Base-by-base conservation (phyloP, 2,797 vertebrate species). In the Chloroceryle inda region DNA sequence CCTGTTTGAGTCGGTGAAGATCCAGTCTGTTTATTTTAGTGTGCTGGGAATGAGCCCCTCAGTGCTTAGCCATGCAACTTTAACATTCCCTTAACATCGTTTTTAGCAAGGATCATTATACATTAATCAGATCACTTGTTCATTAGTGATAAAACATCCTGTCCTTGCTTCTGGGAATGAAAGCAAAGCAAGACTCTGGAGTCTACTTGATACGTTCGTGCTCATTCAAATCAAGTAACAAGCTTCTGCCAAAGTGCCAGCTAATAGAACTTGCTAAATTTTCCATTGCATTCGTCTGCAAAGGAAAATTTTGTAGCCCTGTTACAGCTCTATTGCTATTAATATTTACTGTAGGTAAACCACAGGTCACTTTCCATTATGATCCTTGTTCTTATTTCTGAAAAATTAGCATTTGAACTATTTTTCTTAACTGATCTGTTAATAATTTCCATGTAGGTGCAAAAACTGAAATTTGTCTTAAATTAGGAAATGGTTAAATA, bases 81-180 rank as follows among this genome's bases (percentile, higher is more conserved):
- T 85, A 95, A 90, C 91, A 88, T 96, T 96, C 83, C 37, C 76
- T 94, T 73, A 96, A 92, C 67, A 84, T 96, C 40, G 79, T 97
- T 96, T 97, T 96, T 90, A 96, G 87, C 83, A 92, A 90, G 96
- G 83, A 94, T 92, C 95, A 94, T 97, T 96, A 96, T 97, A 91
- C 95, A 97, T 97, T 97, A 96, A 96, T 96, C 96, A 96, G 92
- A 96, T 97, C 93, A 79, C 95, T 97, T 97, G 95, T 97, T 96
- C 96, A 94, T 96, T 96, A 97, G 93, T 94, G 93, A 89, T 96
- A 95, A 97, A 96, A 95, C 96, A 96, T 96, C 93, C 89, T 96
- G 94, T 96, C 95, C 95, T 97, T 96, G 91, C 96, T 96, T 96
- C 96, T 96, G 95, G 95, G 93, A 97, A 94, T 96, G 88, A 96